Percentiles rank a stretch among this genome's conserved stretches.
Evolutionary conservation across 2,113 vertebrate genomes (phyloP).

Genomic region (Hypocryptadius cinnamomeus): DNA sequence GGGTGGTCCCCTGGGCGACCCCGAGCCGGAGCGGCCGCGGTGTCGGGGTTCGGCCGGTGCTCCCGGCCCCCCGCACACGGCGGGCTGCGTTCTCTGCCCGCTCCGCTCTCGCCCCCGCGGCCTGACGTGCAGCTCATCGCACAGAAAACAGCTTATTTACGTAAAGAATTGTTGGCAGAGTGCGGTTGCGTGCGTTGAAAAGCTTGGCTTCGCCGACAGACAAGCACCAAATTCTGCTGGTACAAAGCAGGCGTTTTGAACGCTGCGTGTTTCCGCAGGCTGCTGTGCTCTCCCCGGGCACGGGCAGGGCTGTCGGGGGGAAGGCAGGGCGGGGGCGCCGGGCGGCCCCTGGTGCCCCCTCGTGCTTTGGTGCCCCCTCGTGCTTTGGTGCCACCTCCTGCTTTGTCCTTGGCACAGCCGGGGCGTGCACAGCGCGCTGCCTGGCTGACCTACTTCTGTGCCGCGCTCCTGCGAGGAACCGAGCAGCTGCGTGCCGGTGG

Average conservation of each 20-base stretch:
- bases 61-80: accelerated
- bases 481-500: accelerated
- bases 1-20: accelerated
- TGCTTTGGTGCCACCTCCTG: background rate
- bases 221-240: accelerated
- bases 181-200: background rate
- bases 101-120: too few species aligned
- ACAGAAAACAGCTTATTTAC: accelerated
- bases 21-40: accelerated
- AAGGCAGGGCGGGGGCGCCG: too few species aligned
- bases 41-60: accelerated
- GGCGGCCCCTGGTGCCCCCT: background rate
- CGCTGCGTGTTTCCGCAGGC: accelerated
- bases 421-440: background rate
- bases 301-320: accelerated
- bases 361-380: background rate
- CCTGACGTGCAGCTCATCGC: accelerated
- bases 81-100: accelerated
- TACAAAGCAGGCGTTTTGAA: accelerated
- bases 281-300: background rate
- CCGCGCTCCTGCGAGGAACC: accelerated
- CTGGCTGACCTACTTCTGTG: background rate
- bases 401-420: background rate
- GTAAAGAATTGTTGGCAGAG: accelerated
- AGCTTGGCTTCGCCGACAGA: too few species aligned